phyloP scores from a whole-genome alignment of 1,140 invertebrate species.

The Magallana ariakensis region DNA sequence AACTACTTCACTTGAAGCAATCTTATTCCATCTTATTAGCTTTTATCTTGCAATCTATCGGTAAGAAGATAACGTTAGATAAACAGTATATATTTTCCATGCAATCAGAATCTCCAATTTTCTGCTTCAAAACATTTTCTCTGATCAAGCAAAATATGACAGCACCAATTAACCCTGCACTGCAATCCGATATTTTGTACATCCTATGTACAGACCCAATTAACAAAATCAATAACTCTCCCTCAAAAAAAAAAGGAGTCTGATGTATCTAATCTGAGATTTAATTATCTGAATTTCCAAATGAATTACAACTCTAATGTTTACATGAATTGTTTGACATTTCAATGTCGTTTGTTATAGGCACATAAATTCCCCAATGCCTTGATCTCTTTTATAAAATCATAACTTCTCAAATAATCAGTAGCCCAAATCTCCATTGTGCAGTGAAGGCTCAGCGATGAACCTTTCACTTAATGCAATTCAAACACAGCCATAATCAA shows the following conservation, averaged over 20 bases:
- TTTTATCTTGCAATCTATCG: not conserved
- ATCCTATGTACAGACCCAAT: not conserved
- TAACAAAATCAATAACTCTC: not conserved
- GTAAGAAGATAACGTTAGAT: not conserved
- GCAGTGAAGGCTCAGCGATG: not conserved
- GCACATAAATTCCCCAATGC: not conserved
- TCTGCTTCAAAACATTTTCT: not conserved
- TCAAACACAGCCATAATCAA: not conserved
- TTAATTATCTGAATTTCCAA: conserved; percentile 26
- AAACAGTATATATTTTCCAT: not conserved
- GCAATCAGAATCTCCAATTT: not conserved
- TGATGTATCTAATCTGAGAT: not conserved
- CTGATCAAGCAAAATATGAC: not conserved
- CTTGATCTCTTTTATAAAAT: not conserved
- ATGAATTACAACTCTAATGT: not conserved
- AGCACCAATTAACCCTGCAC: conserved; percentile 10
- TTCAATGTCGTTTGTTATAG: not conserved
- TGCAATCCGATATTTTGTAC: not conserved
- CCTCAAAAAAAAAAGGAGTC: not conserved
- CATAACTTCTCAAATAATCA: not conserved
- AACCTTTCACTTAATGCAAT: not conserved
- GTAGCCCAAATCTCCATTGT: not conserved
- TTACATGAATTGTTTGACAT: not conserved
- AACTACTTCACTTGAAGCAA: not conserved
- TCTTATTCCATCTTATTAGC: not conserved